Evolutionary conservation across 2,797 vertebrate species (phyloP), one percentile per base, ranked within the genome.

Genomic region (Champsocephalus gunnari): DNA sequence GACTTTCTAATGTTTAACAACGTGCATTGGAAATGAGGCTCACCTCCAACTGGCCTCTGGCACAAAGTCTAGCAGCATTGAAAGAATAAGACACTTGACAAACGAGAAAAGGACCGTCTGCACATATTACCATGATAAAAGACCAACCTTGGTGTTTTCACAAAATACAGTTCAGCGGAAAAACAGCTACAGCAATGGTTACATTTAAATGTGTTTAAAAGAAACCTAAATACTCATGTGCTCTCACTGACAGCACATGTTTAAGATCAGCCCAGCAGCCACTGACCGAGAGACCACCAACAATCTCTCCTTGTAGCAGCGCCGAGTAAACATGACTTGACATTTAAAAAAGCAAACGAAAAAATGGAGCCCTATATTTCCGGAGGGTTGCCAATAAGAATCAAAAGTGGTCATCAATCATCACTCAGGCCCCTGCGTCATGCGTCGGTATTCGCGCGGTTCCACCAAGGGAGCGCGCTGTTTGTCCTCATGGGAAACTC

Each of bases 391-490:
- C 55, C 47, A 59, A 50, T 47, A 14, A 19, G 19, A 19, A 56
- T 68, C 49, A 54, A 48, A 19, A 57, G 63, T 65, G 63, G 12
- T 63, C 85, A 79, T 79, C 80, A 80, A 73, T 86, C 77, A 78
- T 41, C 77, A 21, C 62, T 75, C 79, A 71, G 85, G 87, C 84
- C 73, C 85, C 81, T 90, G 87, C 90, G 85, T 91, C 88, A 91
- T 88, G 88, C 79, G 80, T 88, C 79, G 80, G 77, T 41, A 84
- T 85, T 69, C 79, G 69, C 70, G 43, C 82, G 60, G 79, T 87
- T 86, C 80, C 89, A 84, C 87, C 88, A 67, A 41, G 62, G 79
- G 86, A 78, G 74, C 77, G 84, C 44, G 75, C 70, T 55, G 82
- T 63, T 74, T 62, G 59, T 77, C 58, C 78, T 56, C 41, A 0